phyloP scores from a whole-genome alignment of 2,797 vertebrate species.

The Lagocephalus sceleratus region DNA sequence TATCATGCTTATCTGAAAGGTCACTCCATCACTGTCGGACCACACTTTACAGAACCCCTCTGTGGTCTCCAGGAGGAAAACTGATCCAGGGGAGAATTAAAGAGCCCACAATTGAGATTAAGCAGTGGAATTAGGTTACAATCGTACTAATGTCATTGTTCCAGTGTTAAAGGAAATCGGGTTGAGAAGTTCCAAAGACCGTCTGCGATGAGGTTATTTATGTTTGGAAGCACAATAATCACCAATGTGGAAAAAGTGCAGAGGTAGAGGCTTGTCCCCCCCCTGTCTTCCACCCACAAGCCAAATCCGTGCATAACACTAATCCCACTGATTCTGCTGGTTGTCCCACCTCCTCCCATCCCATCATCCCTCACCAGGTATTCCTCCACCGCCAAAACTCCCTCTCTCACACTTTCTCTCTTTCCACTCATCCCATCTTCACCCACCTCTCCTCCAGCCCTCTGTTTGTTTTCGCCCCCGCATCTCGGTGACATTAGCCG shows the following conservation, averaged over 20 bases:
- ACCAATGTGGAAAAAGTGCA: conserved; percentile 24
- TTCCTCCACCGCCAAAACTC: conserved; percentile 47
- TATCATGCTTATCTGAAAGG: conserved; percentile 73
- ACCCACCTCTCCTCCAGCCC: conserved; percentile 32
- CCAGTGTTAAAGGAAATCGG: conserved; percentile 2
- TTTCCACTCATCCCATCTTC: conserved; percentile 33
- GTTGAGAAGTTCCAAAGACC: conserved; percentile 4
- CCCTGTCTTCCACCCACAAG: conserved; percentile 43
- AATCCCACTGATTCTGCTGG: conserved; percentile 73
- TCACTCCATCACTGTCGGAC: conserved; percentile 71
- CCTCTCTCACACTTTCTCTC: conserved; percentile 27
- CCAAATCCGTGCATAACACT: conserved; percentile 69
- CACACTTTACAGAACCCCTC: conserved; percentile 51
- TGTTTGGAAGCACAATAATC: conserved; percentile 55
- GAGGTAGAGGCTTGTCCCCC: conserved; percentile 36
- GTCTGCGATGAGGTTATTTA: conserved; percentile 37
- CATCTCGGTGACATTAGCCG: conserved; percentile 67
- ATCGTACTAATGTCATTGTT: background rate
- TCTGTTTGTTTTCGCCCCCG: conserved; percentile 67
- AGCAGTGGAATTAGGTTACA: too few relatives aligned
- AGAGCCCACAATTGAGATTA: too few relatives aligned
- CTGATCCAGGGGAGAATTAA: conserved; percentile 41
- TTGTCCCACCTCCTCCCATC: conserved; percentile 52
- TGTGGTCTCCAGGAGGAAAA: conserved; percentile 40
- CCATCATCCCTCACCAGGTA: conserved; percentile 56